Conservation (phyloP, 2,113 vertebrate species). For the Ciconia maguari region DNA sequence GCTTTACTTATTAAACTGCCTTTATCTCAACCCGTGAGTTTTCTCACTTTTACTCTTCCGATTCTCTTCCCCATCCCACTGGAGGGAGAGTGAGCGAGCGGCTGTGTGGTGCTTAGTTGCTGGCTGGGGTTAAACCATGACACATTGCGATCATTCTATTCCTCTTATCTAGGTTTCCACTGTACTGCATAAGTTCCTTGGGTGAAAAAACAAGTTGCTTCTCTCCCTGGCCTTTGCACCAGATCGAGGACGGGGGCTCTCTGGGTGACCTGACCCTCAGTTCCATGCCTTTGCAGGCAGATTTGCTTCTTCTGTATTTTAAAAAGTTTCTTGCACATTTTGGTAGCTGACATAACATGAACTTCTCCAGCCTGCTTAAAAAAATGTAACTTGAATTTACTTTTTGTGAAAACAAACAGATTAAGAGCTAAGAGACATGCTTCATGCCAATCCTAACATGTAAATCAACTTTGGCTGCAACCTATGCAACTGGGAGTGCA, state of each 20-base stretch:
- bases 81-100: neutral
- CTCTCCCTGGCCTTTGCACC: neutral
- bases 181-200: fast-evolving
- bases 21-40: neutral
- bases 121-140: neutral
- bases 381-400: neutral
- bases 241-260: neutral
- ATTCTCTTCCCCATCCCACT: neutral
- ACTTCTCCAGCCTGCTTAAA: neutral
- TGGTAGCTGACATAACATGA: neutral
- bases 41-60: neutral
- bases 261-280: neutral
- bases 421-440: neutral
- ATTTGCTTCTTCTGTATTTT: neutral
- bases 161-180: neutral
- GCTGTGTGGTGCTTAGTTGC: neutral
- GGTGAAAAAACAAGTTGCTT: neutral
- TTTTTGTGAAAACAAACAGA: constrained; percentile 26
- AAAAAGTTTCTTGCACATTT: neutral
- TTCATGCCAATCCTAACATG: neutral
- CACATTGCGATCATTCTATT: neutral
- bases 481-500: neutral
- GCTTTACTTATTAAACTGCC: no score
- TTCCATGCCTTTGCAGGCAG: neutral
- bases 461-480: constrained; percentile 11